Conservation (phyloP, 2,797 vertebrate genomes). For the Notolepis coatsorum region DNA sequence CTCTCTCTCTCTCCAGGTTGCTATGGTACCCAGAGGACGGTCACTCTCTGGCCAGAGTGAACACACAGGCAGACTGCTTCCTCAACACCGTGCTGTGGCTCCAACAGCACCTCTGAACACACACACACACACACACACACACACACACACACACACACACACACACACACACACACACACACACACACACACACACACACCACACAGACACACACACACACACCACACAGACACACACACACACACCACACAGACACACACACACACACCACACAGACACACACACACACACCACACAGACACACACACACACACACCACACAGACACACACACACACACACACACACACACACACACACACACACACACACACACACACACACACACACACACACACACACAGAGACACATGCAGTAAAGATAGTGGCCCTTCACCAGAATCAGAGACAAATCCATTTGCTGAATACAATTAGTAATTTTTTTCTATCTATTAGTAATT, state of each 20-base stretch:
- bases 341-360: conserved; percentile 3
- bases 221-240: no score
- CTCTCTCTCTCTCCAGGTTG: conserved; percentile 78
- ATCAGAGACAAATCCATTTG: no score
- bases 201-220: no score
- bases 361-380: no score
- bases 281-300: no score
- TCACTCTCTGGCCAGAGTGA: conserved; percentile 81
- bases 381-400: no score
- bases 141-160: neutral
- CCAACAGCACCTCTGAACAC: conserved; percentile 72
- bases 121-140: neutral
- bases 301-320: no score
- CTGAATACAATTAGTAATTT: no score
- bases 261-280: no score
- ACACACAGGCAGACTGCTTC: conserved; percentile 82
- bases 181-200: neutral
- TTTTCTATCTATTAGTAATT: no score
- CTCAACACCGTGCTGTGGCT: conserved; percentile 83
- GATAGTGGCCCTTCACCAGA: no score
- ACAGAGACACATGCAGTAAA: neutral
- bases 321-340: neutral
- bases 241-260: no score
- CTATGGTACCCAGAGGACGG: conserved; percentile 87
- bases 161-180: neutral